phyloP scores from a whole-genome alignment of 2,113 vertebrate genomes.

The Sialia sialis region DNA sequence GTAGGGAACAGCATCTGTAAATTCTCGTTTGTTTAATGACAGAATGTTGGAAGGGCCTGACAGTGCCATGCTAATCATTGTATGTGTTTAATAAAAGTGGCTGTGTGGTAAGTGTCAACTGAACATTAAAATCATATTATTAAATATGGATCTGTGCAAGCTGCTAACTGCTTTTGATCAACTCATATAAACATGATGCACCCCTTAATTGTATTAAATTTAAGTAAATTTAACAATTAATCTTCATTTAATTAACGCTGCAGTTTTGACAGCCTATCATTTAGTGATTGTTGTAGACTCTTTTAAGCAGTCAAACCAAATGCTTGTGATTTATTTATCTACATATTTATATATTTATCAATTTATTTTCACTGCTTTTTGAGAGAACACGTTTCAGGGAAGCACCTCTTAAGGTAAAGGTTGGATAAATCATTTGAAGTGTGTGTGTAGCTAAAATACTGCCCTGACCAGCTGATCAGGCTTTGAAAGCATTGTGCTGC shows the following conservation, averaged over 20 bases:
- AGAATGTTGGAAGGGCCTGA: background rate
- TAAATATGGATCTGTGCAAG: background rate
- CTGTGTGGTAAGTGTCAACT: background rate
- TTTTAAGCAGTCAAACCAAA: background rate
- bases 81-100: background rate
- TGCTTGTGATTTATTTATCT: background rate
- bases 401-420: background rate
- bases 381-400: background rate
- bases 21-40: background rate
- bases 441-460: background rate
- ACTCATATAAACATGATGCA: background rate
- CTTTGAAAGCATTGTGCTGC: background rate
- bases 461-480: background rate
- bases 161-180: slow-evolving; percentile 10
- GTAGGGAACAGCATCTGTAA: background rate
- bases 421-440: background rate
- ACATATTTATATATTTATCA: background rate
- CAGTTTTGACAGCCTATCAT: background rate
- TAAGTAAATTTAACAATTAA: slow-evolving; percentile 34
- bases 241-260: slow-evolving; percentile 10
- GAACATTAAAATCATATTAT: background rate
- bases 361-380: background rate
- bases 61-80: background rate
- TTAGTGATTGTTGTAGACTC: background rate
- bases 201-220: background rate